Percentiles rank a stretch among this genome's conserved stretches.
These are phyloP conservation scores for Macrobrachium nipponense DNA, from an alignment of 1,140 invertebrate species.

Conservation along the genomic window DNA sequence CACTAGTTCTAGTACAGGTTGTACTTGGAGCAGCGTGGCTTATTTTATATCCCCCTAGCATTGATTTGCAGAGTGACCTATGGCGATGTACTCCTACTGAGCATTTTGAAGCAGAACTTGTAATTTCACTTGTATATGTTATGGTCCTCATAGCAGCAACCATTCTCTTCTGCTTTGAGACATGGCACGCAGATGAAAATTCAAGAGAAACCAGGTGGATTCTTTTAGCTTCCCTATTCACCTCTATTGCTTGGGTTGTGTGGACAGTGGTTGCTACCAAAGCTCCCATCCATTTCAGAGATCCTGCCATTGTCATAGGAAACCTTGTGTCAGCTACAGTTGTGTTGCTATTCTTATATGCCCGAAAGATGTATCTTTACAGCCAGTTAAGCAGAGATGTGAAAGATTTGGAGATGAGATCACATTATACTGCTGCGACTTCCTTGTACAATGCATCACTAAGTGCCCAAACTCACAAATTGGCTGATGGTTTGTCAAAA, in stretches of 20 bases:
- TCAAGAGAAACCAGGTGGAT: slow-evolving; percentile 71
- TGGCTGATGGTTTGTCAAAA: neutral
- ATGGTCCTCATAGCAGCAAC: slow-evolving; percentile 70
- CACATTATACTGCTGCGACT: slow-evolving; percentile 60
- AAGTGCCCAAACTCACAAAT: slow-evolving; percentile 50
- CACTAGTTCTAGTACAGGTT: slow-evolving; percentile 68
- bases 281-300: slow-evolving; percentile 65
- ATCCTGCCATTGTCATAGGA: slow-evolving; percentile 65
- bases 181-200: slow-evolving; percentile 68
- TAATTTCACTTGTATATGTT: slow-evolving; percentile 71
- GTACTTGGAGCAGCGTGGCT: slow-evolving; percentile 71
- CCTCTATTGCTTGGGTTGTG: slow-evolving; percentile 68
- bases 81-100: slow-evolving; percentile 66
- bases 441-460: slow-evolving; percentile 61
- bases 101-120: slow-evolving; percentile 70
- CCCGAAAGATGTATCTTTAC: slow-evolving; percentile 58
- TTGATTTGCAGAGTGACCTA: slow-evolving; percentile 57
- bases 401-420: slow-evolving; percentile 60
- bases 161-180: slow-evolving; percentile 68
- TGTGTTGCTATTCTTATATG: slow-evolving; percentile 65
- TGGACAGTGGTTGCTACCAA: slow-evolving; percentile 70
- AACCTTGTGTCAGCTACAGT: slow-evolving; percentile 64
- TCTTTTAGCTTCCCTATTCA: slow-evolving; percentile 67
- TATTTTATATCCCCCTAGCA: slow-evolving; percentile 68
- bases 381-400: slow-evolving; percentile 56